Percentiles rank a stretch among this genome's conserved stretches.
Conservation (phyloP, 2,797 vertebrate genomes). For the Acipenser oxyrinchus region DNA sequence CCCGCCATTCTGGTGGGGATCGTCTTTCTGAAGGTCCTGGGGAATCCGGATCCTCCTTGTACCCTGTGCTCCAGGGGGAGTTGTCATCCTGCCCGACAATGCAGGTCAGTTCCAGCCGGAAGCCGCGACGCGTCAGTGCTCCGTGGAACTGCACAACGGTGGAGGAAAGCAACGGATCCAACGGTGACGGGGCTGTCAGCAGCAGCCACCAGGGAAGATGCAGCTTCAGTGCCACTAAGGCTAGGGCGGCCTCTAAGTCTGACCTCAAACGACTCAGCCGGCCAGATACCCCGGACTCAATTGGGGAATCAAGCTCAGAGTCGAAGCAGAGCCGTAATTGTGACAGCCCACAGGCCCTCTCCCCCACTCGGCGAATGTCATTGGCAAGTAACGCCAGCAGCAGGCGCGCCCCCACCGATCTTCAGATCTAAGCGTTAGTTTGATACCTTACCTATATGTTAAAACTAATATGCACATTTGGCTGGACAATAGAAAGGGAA, state of each 20-base stretch:
- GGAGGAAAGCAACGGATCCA: conserved; percentile 41
- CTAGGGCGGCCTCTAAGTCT: conserved; percentile 32
- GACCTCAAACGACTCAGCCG: conserved; percentile 37
- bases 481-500: not conserved
- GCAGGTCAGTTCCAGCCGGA: conserved; percentile 30
- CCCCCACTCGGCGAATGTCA: conserved; percentile 46
- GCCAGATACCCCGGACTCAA: conserved; percentile 47
- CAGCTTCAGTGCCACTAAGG: conserved; percentile 27
- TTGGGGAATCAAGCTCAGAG: conserved; percentile 49
- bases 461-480: not conserved
- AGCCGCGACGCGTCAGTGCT: conserved; percentile 30
- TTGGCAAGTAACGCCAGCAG: conserved; percentile 52
- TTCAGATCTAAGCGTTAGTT: conserved; percentile 53
- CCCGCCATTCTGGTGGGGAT: conserved; percentile 21
- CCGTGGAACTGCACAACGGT: conserved; percentile 45
- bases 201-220: conserved; percentile 31
- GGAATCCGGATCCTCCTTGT: conserved; percentile 33
- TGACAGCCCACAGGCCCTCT: conserved; percentile 45
- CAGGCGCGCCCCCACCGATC: conserved; percentile 57
- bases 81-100: conserved; percentile 34
- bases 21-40: conserved; percentile 25
- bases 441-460: not conserved
- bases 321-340: conserved; percentile 46
- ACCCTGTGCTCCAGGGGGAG: conserved; percentile 29
- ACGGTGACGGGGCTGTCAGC: conserved; percentile 43